Evolutionary conservation across 2,888 invertebrate genomes (phyloP), one percentile per base, ranked within the genome.

Genomic region (Harpalus rubripes): DNA sequence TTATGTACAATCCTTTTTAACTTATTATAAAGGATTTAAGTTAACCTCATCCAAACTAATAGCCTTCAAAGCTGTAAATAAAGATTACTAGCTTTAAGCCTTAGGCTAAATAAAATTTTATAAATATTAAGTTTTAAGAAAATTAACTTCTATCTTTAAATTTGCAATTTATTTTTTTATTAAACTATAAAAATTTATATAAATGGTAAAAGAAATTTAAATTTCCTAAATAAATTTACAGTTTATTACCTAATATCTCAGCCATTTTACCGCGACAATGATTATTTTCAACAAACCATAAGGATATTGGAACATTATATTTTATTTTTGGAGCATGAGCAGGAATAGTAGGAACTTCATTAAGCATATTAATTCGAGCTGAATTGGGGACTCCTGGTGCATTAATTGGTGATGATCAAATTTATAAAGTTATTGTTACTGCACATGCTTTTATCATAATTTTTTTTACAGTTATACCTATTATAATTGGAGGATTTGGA

Each of bases 381-480:
- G 95, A 96, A 93, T 91, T 96, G 92, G 93, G 94, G 22, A 93
- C 92, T 15, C 94, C 95, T 0, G 94, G 95, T 12, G 92, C 92
- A 74, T 91, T 95, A 91, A 93, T 96, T 92, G 94, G 93, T 8
- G 94, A 95, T 92, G 95, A 95, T 89, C 95, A 95, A 93, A 93
- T 96, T 91, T 96, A 95, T 93, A 96, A 96, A 91, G 93, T 94
- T 86, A 93, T 96, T 92, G 94, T 96, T 0, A 96, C 96, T 44
- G 94, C 95, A 7, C 96, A 96, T 92, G 96, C 95, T 82, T 95
- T 96, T 91, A 92, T 96, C 90, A 96, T 96, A 94, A 96, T 96
- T 94, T 96, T 32, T 96, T 86, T 63, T 92, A 94, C 95, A 92
- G 94, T 94, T 72, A 94, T 95, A 92, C 94, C 94, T 7, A 93